These are phyloP conservation scores for Meloidogyne hapla DNA, from an alignment of 1,140 invertebrate species.

Conservation along the genomic window DNA sequence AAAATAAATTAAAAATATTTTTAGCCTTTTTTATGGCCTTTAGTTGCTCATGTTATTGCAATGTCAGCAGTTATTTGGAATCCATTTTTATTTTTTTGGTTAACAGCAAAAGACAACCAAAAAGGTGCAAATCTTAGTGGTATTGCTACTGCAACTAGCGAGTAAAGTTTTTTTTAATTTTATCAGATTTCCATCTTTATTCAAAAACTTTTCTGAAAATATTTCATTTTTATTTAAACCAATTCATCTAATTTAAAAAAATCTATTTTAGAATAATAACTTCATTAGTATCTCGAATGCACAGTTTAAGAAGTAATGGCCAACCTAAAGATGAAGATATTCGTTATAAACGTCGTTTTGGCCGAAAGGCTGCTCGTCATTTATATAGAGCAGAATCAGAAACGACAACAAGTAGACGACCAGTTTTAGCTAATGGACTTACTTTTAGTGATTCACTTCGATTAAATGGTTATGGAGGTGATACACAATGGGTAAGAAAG, in stretches of 20 bases:
- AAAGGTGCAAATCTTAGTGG: constrained; percentile 53
- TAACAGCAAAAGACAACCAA: constrained; percentile 57
- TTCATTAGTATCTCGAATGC: constrained; percentile 48
- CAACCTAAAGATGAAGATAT: constrained; percentile 27
- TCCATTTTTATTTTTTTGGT: constrained; percentile 63
- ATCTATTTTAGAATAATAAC: constrained; percentile 41
- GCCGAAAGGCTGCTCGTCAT: neutral
- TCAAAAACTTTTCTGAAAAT: too few species aligned
- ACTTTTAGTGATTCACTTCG: neutral
- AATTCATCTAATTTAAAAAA: too few species aligned
- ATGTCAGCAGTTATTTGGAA: constrained; percentile 63
- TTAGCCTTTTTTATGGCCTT: constrained; percentile 61
- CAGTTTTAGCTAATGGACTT: neutral
- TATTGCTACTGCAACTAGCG: constrained; percentile 53
- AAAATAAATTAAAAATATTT: constrained; percentile 24
- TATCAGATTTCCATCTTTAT: too few species aligned
- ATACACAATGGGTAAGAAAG: neutral
- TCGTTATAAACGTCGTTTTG: neutral
- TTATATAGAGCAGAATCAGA: constrained; percentile 5
- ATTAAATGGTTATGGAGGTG: neutral
- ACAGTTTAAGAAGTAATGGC: constrained; percentile 46
- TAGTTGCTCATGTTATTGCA: constrained; percentile 60
- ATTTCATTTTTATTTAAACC: too few species aligned
- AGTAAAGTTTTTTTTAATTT: constrained; percentile 23
- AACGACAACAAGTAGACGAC: neutral